phyloP scores from a whole-genome alignment of 2,797 vertebrate species.

The Lagocephalus sceleratus region DNA sequence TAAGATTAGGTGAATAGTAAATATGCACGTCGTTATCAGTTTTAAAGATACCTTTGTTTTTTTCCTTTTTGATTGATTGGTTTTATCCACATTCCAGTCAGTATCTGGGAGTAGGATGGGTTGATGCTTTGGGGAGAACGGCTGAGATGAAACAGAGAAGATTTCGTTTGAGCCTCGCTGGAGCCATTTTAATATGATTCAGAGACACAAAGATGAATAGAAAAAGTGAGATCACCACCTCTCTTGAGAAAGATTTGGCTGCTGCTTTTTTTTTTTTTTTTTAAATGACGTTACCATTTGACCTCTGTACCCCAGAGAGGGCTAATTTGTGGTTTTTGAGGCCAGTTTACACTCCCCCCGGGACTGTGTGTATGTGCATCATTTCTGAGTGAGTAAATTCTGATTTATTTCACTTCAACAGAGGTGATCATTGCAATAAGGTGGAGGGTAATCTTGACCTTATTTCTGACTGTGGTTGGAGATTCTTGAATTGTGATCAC shows the following conservation, averaged over 20 bases:
- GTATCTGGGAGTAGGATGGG: neutral
- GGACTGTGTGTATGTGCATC: slow-evolving; percentile 27
- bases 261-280: no score
- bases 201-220: neutral
- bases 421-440: no score
- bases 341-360: slow-evolving; percentile 51
- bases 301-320: slow-evolving; percentile 29
- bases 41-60: neutral
- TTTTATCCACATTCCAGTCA: neutral
- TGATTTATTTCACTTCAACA: neutral
- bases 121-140: slow-evolving; percentile 7
- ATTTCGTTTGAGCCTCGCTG: slow-evolving; percentile 4
- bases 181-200: neutral
- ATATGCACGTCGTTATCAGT: neutral
- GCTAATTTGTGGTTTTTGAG: slow-evolving; percentile 64
- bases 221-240: slow-evolving; percentile 1
- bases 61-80: slow-evolving; percentile 5
- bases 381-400: slow-evolving; percentile 33
- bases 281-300: slow-evolving; percentile 38
- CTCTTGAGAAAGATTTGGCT: slow-evolving; percentile 40
- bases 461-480: no score
- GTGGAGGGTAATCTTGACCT: no score
- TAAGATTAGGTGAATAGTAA: neutral
- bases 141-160: slow-evolving; percentile 18
- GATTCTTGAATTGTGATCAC: no score